phyloP scores from a whole-genome alignment of 2,113 vertebrate species.

The Nipponia nippon region DNA sequence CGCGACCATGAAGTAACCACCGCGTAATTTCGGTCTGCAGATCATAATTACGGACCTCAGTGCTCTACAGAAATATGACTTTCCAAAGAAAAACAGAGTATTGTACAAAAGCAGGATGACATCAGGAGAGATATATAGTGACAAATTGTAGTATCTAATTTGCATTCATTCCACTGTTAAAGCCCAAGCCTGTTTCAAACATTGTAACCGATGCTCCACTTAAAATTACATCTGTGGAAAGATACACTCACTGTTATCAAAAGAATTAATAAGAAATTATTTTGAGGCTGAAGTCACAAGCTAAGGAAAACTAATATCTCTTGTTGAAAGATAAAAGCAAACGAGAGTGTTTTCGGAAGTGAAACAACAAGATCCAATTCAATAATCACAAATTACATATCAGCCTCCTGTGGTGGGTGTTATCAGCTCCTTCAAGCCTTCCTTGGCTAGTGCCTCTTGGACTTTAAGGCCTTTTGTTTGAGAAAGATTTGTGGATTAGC shows the following conservation, averaged over 20 bases:
- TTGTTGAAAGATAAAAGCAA: constrained; percentile 22
- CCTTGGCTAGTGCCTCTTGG: background rate
- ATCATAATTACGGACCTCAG: background rate
- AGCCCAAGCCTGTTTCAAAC: background rate
- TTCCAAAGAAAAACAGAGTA: constrained; percentile 27
- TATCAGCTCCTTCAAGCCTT: background rate
- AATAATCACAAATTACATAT: background rate
- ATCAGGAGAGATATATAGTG: constrained; percentile 22
- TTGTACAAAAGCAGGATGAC: constrained; percentile 25
- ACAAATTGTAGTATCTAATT: constrained; percentile 13
- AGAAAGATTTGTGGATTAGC: background rate
- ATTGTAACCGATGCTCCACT: background rate
- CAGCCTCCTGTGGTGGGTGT: background rate
- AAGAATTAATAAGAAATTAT: background rate
- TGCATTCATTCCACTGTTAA: constrained; percentile 3
- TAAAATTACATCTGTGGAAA: background rate
- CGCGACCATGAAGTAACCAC: background rate
- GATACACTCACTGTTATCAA: background rate
- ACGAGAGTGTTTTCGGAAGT: background rate
- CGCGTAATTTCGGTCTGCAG: background rate
- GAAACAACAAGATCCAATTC: background rate
- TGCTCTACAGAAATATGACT: constrained; percentile 10
- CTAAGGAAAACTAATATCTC: background rate
- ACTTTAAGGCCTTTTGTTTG: background rate
- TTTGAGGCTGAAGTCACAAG: background rate